Evolutionary conservation across 2,113 vertebrate species (phyloP).

Genomic region (Oxyruncus cristatus): DNA sequence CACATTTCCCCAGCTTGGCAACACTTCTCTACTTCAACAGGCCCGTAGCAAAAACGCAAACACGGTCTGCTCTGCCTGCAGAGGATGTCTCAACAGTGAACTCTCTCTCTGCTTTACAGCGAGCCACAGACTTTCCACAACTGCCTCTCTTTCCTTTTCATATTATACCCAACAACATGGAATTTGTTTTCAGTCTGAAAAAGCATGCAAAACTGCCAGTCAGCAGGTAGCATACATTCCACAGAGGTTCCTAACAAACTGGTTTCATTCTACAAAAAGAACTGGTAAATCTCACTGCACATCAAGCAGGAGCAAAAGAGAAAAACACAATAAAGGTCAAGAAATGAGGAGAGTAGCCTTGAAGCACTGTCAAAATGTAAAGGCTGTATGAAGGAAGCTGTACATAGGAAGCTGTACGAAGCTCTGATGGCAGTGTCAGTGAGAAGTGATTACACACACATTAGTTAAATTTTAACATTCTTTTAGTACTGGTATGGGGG

Average conservation of each 20-base stretch:
- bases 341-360: neutral
- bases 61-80: neutral
- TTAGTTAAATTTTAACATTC: neutral
- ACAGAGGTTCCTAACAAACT: neutral
- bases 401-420: neutral
- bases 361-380: neutral
- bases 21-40: neutral
- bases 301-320: neutral
- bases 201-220: neutral
- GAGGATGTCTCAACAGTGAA: neutral
- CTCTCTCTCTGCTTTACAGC: neutral
- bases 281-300: neutral
- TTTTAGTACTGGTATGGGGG: neutral
- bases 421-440: neutral
- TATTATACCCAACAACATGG: neutral
- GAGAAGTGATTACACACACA: neutral
- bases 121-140: neutral
- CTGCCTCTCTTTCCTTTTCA: neutral
- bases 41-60: neutral
- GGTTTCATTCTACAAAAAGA: neutral
- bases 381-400: neutral
- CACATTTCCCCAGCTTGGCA: neutral
- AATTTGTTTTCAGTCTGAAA: neutral
- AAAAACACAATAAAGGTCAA: neutral
- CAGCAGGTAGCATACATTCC: neutral